Evolutionary conservation across 2,888 invertebrate genomes (phyloP), one percentile per base, ranked within the genome.

Genomic region (Rhorus exstirpatorius): DNA sequence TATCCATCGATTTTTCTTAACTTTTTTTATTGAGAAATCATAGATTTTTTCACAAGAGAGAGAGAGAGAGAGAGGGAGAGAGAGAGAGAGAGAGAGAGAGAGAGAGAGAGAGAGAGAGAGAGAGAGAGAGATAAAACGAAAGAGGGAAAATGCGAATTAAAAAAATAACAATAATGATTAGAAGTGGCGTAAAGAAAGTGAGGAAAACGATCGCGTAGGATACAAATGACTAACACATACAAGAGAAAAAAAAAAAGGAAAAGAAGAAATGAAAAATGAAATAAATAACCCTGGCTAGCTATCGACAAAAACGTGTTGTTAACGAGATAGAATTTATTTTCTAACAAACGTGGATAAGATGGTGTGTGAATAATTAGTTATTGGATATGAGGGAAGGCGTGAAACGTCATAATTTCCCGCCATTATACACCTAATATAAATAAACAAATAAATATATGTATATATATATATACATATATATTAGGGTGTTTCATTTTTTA

Each of bases 31-130:
- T 77, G 58, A 77, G 75, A 84, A 83, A 61, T 85, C 80, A 81
- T 87, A 87, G 83, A 85, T 87, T 87, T 86, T 83, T 86, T 86
- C 58, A 76, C 63, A 61, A 44, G 71, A 70, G 26, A 51, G 65
- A 65, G 46, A 61, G 19, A 60, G 10, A 49, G 3, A 60, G 44
- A 31, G n/a, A 31, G 51, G 17, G 41, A 35, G 35, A 19, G 21
- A 35, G 55, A 63, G 35, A 44, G 14, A 31, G n/a, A 14, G 12
- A 24, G 14, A 38, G n/a, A n/a, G n/a, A n/a, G n/a, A n/a, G n/a
- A n/a, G n/a, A 76, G 31, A 31, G 2, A 6, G 31, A 31, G 6
- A 31, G 6, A 31, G 31, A 31, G 31, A n/a, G n/a, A n/a, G n/a
- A n/a, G n/a, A n/a, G n/a, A n/a, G n/a, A n/a, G n/a, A n/a, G n/a